These are phyloP conservation scores for Nannoperca australis DNA, from an alignment of 2,797 vertebrate genomes.

Conservation along the genomic window DNA sequence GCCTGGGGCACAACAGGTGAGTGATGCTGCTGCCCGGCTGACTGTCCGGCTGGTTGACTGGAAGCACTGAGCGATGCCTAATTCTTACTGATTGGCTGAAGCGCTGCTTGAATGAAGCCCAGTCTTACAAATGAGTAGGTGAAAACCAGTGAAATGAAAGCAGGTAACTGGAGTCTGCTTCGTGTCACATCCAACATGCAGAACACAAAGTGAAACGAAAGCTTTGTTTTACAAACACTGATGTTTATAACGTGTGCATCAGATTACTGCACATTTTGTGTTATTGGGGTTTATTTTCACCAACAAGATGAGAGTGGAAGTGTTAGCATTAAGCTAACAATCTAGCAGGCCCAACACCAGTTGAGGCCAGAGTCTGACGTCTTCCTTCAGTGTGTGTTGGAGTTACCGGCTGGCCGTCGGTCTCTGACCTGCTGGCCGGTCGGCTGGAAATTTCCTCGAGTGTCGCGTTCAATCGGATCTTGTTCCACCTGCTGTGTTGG, in stretches of 20 bases:
- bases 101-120: slow-evolving; percentile 1
- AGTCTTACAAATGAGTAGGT: not conserved
- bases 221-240: too few relatives aligned
- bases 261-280: not conserved
- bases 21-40: slow-evolving; percentile 66
- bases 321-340: not conserved
- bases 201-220: too few relatives aligned
- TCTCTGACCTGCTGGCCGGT: not conserved
- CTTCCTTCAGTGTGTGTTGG: not conserved
- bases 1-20: slow-evolving; percentile 81
- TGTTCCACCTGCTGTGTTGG: not conserved
- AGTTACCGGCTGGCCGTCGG: not conserved
- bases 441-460: slow-evolving; percentile 4
- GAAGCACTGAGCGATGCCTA: slow-evolving; percentile 54
- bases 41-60: slow-evolving; percentile 55
- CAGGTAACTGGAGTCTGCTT: not conserved
- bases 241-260: too few relatives aligned
- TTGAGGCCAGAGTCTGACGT: not conserved
- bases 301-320: too few relatives aligned
- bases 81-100: slow-evolving; percentile 45
- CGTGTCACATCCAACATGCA: too few relatives aligned
- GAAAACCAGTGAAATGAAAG: not conserved
- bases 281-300: too few relatives aligned
- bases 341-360: too few relatives aligned
- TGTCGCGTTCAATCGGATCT: slow-evolving; percentile 13